A percentile compares a stretch with the other conserved stretches of the same genome.
Evolutionary conservation across 2,888 invertebrate genomes (phyloP).

Genomic region (Agrilus biguttatus): DNA sequence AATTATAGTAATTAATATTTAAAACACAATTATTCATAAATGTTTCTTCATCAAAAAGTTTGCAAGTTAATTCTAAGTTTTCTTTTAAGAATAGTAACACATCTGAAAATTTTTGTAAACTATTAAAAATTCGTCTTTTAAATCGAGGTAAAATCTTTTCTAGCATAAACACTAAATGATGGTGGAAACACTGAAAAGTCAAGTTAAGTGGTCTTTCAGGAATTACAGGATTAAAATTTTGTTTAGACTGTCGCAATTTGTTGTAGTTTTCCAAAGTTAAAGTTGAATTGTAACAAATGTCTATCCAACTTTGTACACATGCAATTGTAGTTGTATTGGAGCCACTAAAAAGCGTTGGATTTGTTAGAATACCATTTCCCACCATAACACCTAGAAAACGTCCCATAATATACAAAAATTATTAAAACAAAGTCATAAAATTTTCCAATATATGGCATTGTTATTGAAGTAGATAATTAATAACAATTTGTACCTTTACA

Average conservation of each 20-base stretch:
- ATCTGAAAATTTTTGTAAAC: constrained; percentile 48
- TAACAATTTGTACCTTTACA: constrained; percentile 47
- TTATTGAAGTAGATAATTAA: not conserved
- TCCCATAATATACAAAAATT: constrained; percentile 1
- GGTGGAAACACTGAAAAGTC: constrained; percentile 79
- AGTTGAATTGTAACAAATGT: constrained; percentile 43
- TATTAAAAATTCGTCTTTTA: constrained; percentile 66
- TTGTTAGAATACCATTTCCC: constrained; percentile 78
- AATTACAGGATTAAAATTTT: constrained; percentile 10
- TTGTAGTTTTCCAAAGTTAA: constrained; percentile 18
- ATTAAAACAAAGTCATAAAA: not conserved
- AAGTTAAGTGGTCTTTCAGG: constrained; percentile 42
- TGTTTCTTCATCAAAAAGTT: constrained; percentile 17
- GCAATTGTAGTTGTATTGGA: constrained; percentile 49
- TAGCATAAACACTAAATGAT: constrained; percentile 93
- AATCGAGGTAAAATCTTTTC: constrained; percentile 62
- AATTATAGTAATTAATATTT: constrained; percentile 16
- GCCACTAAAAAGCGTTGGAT: constrained; percentile 82
- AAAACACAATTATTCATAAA: constrained; percentile 15
- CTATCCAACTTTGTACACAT: constrained; percentile 73
- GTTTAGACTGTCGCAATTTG: constrained; percentile 4
- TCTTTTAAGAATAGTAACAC: constrained; percentile 56
- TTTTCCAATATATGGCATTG: too few species aligned
- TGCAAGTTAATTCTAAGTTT: constrained; percentile 37
- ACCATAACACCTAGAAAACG: constrained; percentile 62